Base-by-base conservation (phyloP, 2,888 invertebrate species). In the Nymphalis c-album region DNA sequence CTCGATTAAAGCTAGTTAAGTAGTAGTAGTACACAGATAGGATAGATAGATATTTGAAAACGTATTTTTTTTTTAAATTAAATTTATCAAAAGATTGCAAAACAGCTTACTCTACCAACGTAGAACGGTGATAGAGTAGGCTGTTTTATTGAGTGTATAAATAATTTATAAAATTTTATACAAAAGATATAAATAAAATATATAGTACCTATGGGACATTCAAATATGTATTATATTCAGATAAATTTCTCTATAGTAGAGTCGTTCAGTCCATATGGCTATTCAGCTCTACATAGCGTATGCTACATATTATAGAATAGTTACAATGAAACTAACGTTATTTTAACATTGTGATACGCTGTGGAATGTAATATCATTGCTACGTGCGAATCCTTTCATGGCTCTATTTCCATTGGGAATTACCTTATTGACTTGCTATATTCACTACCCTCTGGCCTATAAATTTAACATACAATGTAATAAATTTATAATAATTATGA, bases 371-470 rank as follows among this genome's bases (percentile, higher is more conserved):
- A 65, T 68, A 70, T 63, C 18, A 35, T 45, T 53, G 17, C 51
- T 60, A 70, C 68, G 68, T 70, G 68, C 45, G 60, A 51, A 20
- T 70, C 68, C 70, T 68, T 70, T 64, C 63, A 68, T 60, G 50
- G 51, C 60, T 26, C 59, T 62, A 68, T 65, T 63, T 63, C 68
- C 65, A 68, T 63, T 61, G 70, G 64, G 70, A 68, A 64, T 70
- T 55, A 48, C 64, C 64, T 61, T 60, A 64, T 50, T 67, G 57
- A 62, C 60, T 51, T 60, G 53, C 62, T 31, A 61, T 67, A 64
- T 66, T 67, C 64, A 63, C 67, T 64, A 50, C 47, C 31, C 64
- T 61, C 64, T 64, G 57, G 47, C 45, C 61, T 70, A 67, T 70
- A 67, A 69, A 69, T 63, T 48, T 66, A 63, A 35, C 55, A 31